A percentile compares a stretch with the other conserved stretches of the same genome.
phyloP scores from a whole-genome alignment of 2,113 vertebrate species.

The Pachypanchax playfairii region DNA sequence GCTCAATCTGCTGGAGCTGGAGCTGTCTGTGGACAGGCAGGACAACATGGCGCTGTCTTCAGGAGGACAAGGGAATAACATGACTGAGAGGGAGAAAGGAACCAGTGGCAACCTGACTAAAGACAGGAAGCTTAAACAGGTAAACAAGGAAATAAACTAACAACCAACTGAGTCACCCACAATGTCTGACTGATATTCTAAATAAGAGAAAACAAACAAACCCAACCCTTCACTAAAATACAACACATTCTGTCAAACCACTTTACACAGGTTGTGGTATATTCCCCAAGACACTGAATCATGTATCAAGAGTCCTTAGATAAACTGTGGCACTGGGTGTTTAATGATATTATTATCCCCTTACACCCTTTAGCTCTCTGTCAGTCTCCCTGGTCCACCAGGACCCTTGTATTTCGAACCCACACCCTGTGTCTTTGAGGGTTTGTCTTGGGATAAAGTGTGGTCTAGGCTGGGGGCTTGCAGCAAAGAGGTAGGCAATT shows the following conservation, averaged over 20 bases:
- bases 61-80: constrained; percentile 40
- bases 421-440: constrained; percentile 65
- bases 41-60: constrained; percentile 59
- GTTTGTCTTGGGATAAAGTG: constrained; percentile 69
- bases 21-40: constrained; percentile 78
- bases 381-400: constrained; percentile 72
- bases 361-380: constrained; percentile 77
- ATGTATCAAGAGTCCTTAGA: constrained; percentile 35
- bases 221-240: constrained; percentile 6
- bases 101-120: constrained; percentile 53
- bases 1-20: constrained; percentile 91
- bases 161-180: constrained; percentile 5
- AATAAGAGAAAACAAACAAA: constrained; percentile 6
- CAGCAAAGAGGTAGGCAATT: constrained; percentile 73
- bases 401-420: constrained; percentile 57
- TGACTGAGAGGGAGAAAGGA: constrained; percentile 67
- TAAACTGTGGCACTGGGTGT: constrained; percentile 66
- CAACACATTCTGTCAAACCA: constrained; percentile 5
- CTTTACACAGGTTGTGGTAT: constrained; percentile 17
- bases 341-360: constrained; percentile 77
- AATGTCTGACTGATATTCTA: constrained; percentile 1
- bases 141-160: constrained; percentile 49
- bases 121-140: constrained; percentile 72
- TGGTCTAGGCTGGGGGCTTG: constrained; percentile 65
- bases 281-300: constrained; percentile 14